Conservation (phyloP, 2,888 invertebrate species). For the Ophion slaviceki region DNA sequence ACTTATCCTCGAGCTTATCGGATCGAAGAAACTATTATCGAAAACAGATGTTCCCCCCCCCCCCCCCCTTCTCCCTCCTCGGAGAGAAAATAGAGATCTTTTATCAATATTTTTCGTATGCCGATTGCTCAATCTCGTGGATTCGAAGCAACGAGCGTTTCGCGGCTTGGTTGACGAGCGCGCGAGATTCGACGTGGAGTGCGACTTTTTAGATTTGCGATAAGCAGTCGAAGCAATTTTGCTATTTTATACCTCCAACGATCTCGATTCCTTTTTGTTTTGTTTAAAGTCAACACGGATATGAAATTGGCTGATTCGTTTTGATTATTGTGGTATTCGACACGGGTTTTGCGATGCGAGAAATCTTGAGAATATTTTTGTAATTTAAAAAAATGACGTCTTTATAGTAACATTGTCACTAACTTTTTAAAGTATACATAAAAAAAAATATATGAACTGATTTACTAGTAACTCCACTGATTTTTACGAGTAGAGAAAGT, state of each 20-base stretch:
- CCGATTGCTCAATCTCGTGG: conserved; percentile 9
- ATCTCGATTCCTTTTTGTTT: neutral
- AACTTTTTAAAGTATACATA: no score
- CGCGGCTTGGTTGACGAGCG: neutral
- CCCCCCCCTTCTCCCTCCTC: neutral
- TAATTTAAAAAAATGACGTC: no score
- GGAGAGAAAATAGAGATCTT: neutral
- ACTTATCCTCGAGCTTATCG: conserved; percentile 31
- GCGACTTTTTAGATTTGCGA: neutral
- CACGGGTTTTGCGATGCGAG: no score
- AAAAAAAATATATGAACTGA: no score
- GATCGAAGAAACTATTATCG: conserved; percentile 12
- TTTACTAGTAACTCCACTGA: no score
- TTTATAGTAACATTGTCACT: no score
- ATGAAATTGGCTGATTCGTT: neutral
- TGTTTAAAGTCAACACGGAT: no score
- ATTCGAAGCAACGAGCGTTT: neutral
- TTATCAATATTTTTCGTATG: neutral
- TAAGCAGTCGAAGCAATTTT: neutral
- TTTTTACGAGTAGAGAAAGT: no score
- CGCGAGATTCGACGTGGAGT: neutral
- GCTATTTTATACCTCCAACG: neutral
- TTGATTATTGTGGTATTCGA: neutral
- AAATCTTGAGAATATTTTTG: no score
- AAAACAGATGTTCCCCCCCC: neutral